A percentile compares a stretch with the other conserved stretches of the same genome.
phyloP scores from a whole-genome alignment of 2,797 vertebrate genomes.

The Sebastes aleutianus region DNA sequence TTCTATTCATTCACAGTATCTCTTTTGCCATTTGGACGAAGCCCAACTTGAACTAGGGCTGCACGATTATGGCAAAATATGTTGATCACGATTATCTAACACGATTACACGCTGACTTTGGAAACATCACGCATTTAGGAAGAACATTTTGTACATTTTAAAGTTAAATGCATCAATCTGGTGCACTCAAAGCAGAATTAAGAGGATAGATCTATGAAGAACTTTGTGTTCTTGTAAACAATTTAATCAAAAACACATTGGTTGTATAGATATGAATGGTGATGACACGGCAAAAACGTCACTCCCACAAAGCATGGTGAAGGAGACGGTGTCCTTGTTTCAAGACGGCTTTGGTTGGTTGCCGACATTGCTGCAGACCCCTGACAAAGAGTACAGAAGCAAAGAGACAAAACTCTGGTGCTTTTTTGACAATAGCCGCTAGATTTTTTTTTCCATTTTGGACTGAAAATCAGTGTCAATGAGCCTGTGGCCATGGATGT shows the following conservation, averaged over 20 bases:
- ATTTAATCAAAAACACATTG: neutral
- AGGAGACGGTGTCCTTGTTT: too few relatives aligned
- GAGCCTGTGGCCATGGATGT: too few relatives aligned
- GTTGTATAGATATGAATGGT: neutral
- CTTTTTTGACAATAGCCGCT: too few relatives aligned
- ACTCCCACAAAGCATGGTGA: too few relatives aligned
- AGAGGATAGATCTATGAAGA: neutral
- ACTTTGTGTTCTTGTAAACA: neutral
- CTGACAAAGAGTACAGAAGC: too few relatives aligned
- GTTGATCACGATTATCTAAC: neutral
- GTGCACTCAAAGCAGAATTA: neutral
- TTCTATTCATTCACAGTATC: conserved; percentile 25
- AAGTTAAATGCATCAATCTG: neutral
- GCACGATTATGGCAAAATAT: too few relatives aligned
- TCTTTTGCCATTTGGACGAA: conserved; percentile 6
- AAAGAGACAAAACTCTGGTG: too few relatives aligned
- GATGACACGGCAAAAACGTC: neutral
- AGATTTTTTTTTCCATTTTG: too few relatives aligned
- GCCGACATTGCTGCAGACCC: too few relatives aligned
- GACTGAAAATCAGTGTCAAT: too few relatives aligned
- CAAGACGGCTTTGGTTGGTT: too few relatives aligned
- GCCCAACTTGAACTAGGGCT: neutral
- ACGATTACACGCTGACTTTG: neutral
- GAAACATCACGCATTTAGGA: neutral
- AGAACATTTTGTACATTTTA: neutral